Evolutionary conservation across 2,888 invertebrate genomes (phyloP).

Genomic region (Xestia c-nigrum): DNA sequence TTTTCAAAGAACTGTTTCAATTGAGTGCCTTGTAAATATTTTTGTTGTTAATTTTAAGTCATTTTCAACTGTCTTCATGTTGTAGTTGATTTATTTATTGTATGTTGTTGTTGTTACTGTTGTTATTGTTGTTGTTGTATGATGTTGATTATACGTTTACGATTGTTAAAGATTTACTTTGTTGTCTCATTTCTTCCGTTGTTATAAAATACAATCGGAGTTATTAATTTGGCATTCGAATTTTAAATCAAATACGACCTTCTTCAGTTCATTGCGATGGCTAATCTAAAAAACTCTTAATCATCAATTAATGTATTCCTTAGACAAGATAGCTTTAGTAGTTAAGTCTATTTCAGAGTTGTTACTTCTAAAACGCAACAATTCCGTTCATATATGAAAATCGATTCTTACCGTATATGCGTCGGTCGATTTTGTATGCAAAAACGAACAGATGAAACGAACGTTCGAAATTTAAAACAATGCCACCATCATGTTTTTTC

Average conservation of each 20-base stretch:
- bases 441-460: too few species aligned
- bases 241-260: background rate
- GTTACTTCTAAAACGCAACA: too few species aligned
- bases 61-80: slow-evolving; percentile 90
- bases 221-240: background rate
- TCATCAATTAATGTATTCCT: background rate
- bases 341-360: too few species aligned
- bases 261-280: background rate
- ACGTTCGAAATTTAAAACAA: too few species aligned
- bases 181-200: slow-evolving; percentile 4
- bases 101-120: slow-evolving; percentile 73
- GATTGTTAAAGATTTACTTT: slow-evolving; percentile 58
- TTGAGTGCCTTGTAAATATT: slow-evolving; percentile 85
- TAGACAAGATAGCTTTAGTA: background rate
- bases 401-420: too few species aligned
- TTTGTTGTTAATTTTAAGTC: slow-evolving; percentile 89
- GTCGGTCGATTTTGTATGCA: too few species aligned
- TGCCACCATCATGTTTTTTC: too few species aligned
- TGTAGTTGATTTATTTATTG: slow-evolving; percentile 91
- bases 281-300: background rate
- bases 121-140: slow-evolving; percentile 58
- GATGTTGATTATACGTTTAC: slow-evolving; percentile 57
- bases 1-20: slow-evolving; percentile 50
- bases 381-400: too few species aligned
- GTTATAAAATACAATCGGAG: background rate